phyloP scores from a whole-genome alignment of 2,797 vertebrate species.

The Chrosomus eos region DNA sequence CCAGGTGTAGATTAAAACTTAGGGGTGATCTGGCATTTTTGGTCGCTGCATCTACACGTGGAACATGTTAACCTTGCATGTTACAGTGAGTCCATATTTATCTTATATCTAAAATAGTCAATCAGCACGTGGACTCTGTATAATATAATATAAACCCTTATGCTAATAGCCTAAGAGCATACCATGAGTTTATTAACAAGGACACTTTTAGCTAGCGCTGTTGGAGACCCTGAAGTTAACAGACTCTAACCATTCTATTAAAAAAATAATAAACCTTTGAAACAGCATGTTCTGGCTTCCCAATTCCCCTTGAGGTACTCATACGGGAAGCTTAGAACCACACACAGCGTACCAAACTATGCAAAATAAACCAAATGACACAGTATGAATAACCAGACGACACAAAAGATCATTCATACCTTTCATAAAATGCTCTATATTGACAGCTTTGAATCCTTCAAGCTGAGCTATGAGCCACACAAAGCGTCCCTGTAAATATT shows the following conservation, averaged over 20 bases:
- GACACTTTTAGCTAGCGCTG: not conserved
- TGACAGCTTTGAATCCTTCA: not conserved
- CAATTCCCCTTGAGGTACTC: not conserved
- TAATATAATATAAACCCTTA: not conserved
- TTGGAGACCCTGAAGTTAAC: not conserved
- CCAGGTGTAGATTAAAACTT: too few relatives aligned
- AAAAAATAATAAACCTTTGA: not conserved
- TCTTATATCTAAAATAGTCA: not conserved
- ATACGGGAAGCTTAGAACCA: not conserved
- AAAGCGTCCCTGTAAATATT: slow-evolving; percentile 13
- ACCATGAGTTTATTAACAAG: not conserved
- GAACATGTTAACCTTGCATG: too few relatives aligned
- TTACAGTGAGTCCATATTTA: too few relatives aligned
- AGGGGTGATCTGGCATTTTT: too few relatives aligned
- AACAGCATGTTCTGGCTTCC: not conserved
- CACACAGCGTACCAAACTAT: too few relatives aligned
- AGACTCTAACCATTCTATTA: not conserved
- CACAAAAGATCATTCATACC: not conserved
- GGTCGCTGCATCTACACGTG: too few relatives aligned
- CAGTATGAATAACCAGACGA: not conserved
- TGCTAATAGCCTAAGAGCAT: not conserved
- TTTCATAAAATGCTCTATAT: slow-evolving; percentile 4
- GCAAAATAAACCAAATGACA: slow-evolving; percentile 1
- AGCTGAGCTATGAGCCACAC: not conserved
- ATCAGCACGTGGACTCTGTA: not conserved